Percentiles rank a stretch among this genome's conserved stretches.
phyloP scores from a whole-genome alignment of 2,888 invertebrate genomes.

The Chrysomela aeneicollis region DNA sequence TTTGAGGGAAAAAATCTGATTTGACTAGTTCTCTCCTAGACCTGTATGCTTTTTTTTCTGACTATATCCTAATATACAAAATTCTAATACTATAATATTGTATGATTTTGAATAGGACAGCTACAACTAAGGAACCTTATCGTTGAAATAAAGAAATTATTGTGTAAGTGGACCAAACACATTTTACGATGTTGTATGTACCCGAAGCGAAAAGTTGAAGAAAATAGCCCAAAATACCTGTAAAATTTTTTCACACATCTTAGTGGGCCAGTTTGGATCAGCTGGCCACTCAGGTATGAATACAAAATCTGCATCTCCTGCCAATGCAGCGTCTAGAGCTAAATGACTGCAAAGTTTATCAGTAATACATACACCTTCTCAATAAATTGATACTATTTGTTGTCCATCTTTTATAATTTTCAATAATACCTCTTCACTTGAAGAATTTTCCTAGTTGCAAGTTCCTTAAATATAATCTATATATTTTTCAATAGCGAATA shows the following conservation, averaged over 20 bases:
- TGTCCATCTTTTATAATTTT: constrained; percentile 28
- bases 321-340: constrained; percentile 94
- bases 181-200: neutral
- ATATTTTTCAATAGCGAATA: too few relatives aligned
- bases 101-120: too few relatives aligned
- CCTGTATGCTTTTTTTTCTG: too few relatives aligned
- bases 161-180: neutral
- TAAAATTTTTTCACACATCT: constrained; percentile 79
- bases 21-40: too few relatives aligned
- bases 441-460: too few relatives aligned
- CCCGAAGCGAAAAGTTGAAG: neutral
- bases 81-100: too few relatives aligned
- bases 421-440: too few relatives aligned
- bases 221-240: constrained; percentile 69
- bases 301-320: constrained; percentile 96
- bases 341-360: constrained; percentile 78
- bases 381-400: constrained; percentile 8
- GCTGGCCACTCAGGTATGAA: constrained; percentile 99
- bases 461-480: too few relatives aligned
- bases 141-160: neutral
- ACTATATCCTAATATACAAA: too few relatives aligned
- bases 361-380: neutral
- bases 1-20: too few relatives aligned
- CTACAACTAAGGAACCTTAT: neutral
- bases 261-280: constrained; percentile 87